Base-by-base conservation (phyloP, 2,888 invertebrate genomes). In the Calameuta pallipes region DNA sequence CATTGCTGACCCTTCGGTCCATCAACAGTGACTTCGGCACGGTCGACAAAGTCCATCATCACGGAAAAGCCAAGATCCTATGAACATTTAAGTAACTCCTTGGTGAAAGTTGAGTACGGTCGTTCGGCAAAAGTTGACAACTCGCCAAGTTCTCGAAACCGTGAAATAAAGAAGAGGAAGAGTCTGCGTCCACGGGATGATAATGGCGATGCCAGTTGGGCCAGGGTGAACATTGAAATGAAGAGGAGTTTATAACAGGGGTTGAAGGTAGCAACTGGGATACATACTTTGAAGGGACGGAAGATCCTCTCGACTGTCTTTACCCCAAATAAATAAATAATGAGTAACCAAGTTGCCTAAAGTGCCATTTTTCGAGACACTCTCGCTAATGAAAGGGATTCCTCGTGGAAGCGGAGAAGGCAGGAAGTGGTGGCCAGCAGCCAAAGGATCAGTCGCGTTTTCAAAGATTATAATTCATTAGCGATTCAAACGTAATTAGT, bases 41-140 rank as follows among this genome's bases (percentile, higher is more conserved):
- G 33, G 1, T 41, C 76, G 76, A 81, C 73, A 79, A 81, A 76
- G 74, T 76, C 69, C 79, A 77, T 80, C 76, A 78, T 68, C 77
- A 71, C 78, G 35, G 80, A 75, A 68, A 73, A 79, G 75, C 80
- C 71, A 76, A 80, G 80, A 80, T 81, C 82, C 82, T 77, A 82
- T 76, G 75, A 82, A 83, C 82, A 78, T 80, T 85, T 83, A 82
- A 84, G 81, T 80, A 80, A 83, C 82, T 79, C 75, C 76, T 74
- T 82, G 77, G 78, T 78, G 80, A 78, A 81, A 78, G 76, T 78
- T 78, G 78, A 74, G 75, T n/a, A 15, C 31, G 74, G 23, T 69
- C 69, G 36, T 70, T 80, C 76, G 76, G 37, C 76, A 56, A 77
- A 79, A 82, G 81, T 82, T 81, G 78, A 74, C 73, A 80, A 81